phyloP scores from a whole-genome alignment of 2,113 vertebrate genomes.

The Mus spicilegus region DNA sequence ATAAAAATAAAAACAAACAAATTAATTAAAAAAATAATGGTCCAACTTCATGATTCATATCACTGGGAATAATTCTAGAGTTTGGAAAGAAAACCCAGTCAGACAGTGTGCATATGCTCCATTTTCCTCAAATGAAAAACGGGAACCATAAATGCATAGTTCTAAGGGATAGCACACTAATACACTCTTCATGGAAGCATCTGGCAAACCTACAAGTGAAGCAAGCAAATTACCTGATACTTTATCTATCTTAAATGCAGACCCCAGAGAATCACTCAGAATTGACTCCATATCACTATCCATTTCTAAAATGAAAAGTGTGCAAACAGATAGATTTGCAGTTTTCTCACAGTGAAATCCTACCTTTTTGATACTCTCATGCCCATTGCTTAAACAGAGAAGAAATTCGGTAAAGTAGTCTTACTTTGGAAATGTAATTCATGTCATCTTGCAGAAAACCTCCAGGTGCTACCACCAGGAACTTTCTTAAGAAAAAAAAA shows the following conservation, averaged over 20 bases:
- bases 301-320: background rate
- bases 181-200: background rate
- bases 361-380: background rate
- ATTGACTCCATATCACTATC: background rate
- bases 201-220: background rate
- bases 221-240: background rate
- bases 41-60: background rate
- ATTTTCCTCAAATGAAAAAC: background rate
- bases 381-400: background rate
- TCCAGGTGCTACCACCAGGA: background rate
- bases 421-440: background rate
- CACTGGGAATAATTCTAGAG: background rate
- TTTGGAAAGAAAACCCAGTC: background rate
- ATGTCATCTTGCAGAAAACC: background rate
- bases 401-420: background rate
- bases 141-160: background rate
- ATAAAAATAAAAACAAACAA: too few relatives aligned
- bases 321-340: background rate
- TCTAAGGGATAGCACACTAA: too few relatives aligned
- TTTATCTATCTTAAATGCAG: background rate
- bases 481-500: background rate
- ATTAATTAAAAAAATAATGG: background rate
- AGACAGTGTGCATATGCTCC: background rate
- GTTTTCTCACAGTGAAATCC: background rate
- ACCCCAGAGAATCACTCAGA: background rate